Evolutionary conservation across 2,888 invertebrate genomes (phyloP).

Genomic region (Tachina fera): DNA sequence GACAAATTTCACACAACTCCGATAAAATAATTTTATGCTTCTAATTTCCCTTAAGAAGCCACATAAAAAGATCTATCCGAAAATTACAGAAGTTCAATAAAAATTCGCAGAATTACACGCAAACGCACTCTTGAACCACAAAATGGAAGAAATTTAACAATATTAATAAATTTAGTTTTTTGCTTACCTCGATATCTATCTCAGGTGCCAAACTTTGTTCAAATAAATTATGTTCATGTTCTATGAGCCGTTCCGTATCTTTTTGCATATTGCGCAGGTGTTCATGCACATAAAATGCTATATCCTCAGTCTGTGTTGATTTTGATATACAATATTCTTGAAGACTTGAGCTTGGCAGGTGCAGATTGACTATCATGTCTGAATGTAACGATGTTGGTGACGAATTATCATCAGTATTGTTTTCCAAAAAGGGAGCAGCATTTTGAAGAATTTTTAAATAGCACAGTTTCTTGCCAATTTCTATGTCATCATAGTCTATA

Average conservation of each 20-base stretch:
- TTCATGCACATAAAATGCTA: slow-evolving; percentile 78
- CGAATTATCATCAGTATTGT: slow-evolving; percentile 12
- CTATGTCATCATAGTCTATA: slow-evolving; percentile 39
- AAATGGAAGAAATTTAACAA: too few relatives aligned
- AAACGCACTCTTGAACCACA: too few relatives aligned
- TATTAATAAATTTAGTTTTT: not conserved
- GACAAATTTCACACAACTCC: too few relatives aligned
- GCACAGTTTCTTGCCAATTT: slow-evolving; percentile 35
- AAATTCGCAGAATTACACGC: too few relatives aligned
- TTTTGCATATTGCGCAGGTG: slow-evolving; percentile 76
- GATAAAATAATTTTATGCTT: too few relatives aligned
- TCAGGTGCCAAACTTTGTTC: slow-evolving; percentile 85
- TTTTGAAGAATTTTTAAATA: slow-evolving; percentile 57
- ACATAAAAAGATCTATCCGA: too few relatives aligned
- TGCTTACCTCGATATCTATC: slow-evolving; percentile 85
- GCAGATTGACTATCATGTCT: slow-evolving; percentile 45
- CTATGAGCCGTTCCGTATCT: slow-evolving; percentile 78
- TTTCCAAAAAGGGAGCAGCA: slow-evolving; percentile 20
- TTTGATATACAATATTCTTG: slow-evolving; percentile 72
- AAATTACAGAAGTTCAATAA: too few relatives aligned
- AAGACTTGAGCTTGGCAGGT: slow-evolving; percentile 17
- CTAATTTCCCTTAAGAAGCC: too few relatives aligned
- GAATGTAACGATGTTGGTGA: slow-evolving; percentile 26
- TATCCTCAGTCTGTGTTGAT: slow-evolving; percentile 84
- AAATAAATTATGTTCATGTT: slow-evolving; percentile 83